A percentile compares a stretch with the other conserved stretches of the same genome.
Evolutionary conservation across 2,797 vertebrate genomes (phyloP).

Genomic region (Phaenicophaeus curvirostris): DNA sequence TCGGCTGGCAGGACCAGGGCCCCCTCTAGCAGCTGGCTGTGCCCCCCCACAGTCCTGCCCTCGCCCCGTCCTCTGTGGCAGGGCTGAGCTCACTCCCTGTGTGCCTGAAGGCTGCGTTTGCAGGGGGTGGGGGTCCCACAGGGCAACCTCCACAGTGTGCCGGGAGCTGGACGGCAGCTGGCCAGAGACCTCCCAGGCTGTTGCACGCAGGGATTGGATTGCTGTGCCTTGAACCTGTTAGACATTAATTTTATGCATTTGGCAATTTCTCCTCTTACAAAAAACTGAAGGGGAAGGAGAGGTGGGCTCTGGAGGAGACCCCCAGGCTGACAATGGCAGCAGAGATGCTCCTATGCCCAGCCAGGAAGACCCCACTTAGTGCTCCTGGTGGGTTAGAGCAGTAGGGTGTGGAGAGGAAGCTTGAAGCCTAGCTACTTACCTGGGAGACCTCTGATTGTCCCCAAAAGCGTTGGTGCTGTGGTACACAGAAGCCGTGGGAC

Average conservation of each 20-base stretch:
- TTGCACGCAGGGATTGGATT: neutral
- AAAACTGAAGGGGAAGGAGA: neutral
- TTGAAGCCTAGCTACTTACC: neutral
- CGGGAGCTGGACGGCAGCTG: accelerated
- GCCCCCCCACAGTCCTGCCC: neutral
- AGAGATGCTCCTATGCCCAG: accelerated
- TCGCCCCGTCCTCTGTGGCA: accelerated
- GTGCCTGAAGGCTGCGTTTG: neutral
- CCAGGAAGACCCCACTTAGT: neutral
- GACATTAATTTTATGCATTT: conserved; percentile 19
- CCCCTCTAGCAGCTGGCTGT: neutral
- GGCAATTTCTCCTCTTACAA: neutral
- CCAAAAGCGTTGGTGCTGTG: neutral
- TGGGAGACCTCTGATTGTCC: neutral
- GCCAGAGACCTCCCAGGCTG: conserved; percentile 41
- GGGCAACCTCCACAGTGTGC: accelerated
- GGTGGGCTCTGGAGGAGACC: neutral
- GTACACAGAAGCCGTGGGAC: accelerated
- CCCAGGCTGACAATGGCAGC: neutral
- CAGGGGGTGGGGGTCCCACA: accelerated
- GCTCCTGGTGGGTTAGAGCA: neutral
- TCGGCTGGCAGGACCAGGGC: neutral
- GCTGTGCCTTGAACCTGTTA: conserved; percentile 18
- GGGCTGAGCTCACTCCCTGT: accelerated
- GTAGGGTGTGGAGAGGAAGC: neutral